Base-by-base conservation (phyloP, 2,888 invertebrate species). In the Athalia rosae region DNA sequence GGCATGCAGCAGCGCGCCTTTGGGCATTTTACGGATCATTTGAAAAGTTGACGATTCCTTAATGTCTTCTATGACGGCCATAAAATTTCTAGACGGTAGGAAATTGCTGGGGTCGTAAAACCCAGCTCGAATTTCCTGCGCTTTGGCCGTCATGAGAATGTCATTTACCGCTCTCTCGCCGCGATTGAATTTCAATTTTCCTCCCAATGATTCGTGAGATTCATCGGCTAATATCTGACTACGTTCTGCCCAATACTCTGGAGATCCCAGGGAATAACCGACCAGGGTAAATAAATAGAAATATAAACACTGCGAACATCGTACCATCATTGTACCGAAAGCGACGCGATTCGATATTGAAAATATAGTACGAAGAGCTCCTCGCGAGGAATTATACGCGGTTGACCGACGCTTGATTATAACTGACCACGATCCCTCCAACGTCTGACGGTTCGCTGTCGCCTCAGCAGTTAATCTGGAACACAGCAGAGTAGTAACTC, bases 1-100 rank as follows among this genome's bases (percentile, higher is more conserved):
- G 0, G 93, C 91, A 86, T 95, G 96, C 11, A 95, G 87, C 0
- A 93, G 93, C 0, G 92, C 94, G 4, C 95, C 96, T 84, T 96
- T 96, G 0, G 96, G 96, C 91, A 96, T 92, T 53, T 89, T 89
- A 79, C 92, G 91, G 9, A 96, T 92, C 6, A 95, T 91, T 81
- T 92, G 88, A 84, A 93, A 95, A 0, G 96, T 93, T 79, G 92
- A 91, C 0, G 95, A 95, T 0, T 90, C 82, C 5, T 92, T 90
- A 62, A 96, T 94, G 13, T 90, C 87, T 1, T 91, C 84, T 83
- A 92, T 92, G 3, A 93, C 93, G 1, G 90, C 86, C 84, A 95
- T 93, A 83, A 94, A 94, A 85, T 95, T 95, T 43, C 91, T 91
- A 0, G 94, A 92, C 2, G 95, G 93, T 61, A 93, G 91, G 86